Evolutionary conservation across 2,888 invertebrate species (phyloP).

Genomic region (Amiota mariae): DNA sequence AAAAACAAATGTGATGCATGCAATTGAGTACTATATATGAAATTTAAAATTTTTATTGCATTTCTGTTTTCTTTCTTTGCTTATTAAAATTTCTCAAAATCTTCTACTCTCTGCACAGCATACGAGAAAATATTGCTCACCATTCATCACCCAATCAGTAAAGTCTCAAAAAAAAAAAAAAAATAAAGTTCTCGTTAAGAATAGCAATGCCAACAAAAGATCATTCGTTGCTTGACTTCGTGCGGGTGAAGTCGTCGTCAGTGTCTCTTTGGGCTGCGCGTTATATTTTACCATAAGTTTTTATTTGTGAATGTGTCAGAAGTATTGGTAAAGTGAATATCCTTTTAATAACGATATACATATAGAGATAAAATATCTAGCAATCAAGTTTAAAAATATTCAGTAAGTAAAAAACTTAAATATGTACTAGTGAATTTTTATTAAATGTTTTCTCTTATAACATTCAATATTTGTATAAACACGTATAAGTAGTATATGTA

Average conservation of each 20-base stretch:
- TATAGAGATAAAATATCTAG: too few species aligned
- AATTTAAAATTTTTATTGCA: constrained; percentile 4
- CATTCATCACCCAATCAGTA: too few species aligned
- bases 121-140: neutral
- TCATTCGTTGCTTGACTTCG: constrained; percentile 37
- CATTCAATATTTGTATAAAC: neutral
- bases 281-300: neutral
- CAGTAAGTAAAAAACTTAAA: constrained; percentile 10
- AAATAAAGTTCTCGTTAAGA: constrained; percentile 19
- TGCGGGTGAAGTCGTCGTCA: constrained; percentile 30
- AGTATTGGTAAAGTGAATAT: too few species aligned
- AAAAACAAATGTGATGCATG: constrained; percentile 6
- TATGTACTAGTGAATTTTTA: neutral
- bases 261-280: too few species aligned
- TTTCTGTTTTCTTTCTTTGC: neutral
- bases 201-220: neutral
- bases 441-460: neutral
- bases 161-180: neutral
- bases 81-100: neutral
- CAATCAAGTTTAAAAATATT: neutral
- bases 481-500: neutral
- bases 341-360: too few species aligned
- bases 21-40: constrained; percentile 2
- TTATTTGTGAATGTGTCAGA: neutral
- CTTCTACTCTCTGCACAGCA: constrained; percentile 10